These are phyloP conservation scores for Hyalella azteca DNA, from an alignment of 2,888 invertebrate genomes.

Conservation along the genomic window DNA sequence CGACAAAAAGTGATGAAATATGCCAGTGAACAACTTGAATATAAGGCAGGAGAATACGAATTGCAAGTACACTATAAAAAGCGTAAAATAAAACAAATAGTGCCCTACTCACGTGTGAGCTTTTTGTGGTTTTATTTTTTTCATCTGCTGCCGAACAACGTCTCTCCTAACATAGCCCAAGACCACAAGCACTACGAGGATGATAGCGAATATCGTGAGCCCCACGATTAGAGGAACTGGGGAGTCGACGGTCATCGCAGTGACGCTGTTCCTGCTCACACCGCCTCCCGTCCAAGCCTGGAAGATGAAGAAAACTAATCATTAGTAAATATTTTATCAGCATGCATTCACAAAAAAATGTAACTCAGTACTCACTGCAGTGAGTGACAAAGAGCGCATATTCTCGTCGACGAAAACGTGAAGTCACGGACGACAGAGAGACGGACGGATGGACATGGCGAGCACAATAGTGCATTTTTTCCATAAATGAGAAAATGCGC, in stretches of 20 bases:
- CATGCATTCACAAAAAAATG: too few species aligned
- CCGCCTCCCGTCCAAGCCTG: conserved; percentile 34
- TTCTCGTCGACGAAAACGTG: too few species aligned
- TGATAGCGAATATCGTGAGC: background rate
- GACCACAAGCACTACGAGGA: background rate
- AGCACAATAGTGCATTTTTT: too few species aligned
- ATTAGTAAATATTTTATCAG: too few species aligned
- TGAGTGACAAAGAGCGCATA: too few species aligned
- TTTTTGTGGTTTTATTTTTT: background rate
- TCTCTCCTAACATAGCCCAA: background rate
- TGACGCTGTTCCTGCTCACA: background rate
- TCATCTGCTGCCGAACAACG: background rate
- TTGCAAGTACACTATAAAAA: background rate
- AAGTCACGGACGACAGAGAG: too few species aligned
- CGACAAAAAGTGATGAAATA: background rate
- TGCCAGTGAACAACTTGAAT: background rate
- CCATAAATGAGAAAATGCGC: too few species aligned
- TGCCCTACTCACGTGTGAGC: background rate
- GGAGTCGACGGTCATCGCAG: background rate
- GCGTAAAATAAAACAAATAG: background rate
- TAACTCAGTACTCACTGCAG: too few species aligned
- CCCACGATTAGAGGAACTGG: background rate
- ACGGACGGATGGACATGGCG: too few species aligned
- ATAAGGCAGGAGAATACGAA: background rate
- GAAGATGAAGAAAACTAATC: background rate